Base-by-base conservation (phyloP, 2,797 vertebrate species). In the Sphenopsis melanotis region DNA sequence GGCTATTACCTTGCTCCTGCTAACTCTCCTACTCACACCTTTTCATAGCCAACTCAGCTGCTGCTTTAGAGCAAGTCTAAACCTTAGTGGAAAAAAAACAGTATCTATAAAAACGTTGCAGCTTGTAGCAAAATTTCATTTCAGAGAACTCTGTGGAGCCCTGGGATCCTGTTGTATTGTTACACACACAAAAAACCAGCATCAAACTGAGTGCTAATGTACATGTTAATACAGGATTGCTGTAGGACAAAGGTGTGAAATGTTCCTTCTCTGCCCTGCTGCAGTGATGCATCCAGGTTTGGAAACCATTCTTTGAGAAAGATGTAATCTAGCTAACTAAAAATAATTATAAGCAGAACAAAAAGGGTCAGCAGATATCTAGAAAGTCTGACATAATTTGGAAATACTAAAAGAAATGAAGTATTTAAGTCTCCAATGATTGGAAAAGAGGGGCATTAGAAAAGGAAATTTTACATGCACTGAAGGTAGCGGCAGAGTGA, bases 391-490 rank as follows among this genome's bases (percentile, higher is more conserved):
- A 41, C 30, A 87, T 87, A 36, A 65, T 72, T 89, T 65, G 21
- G 63, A 65, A 82, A 72, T 17, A 30, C 21, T 57, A 36, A 79
- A 83, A 84, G 24, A 87, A 76, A 84, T 65, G 0, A 44, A 27
- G 42, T 30, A n/a, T 78, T 52, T 68, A 69, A 75, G 36, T 17
- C 30, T 23, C 30, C 32, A 85, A 12, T 29, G 12, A 55, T 2
- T 66, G 47, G 79, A 84, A 89, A 91, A 70, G 23, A 84, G 23
- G 52, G 10, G 30, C 87, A 87, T 44, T n/a, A 75, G 63, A 84
- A 71, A 12, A 92, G n/a, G 11, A 74, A 37, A 64, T 83, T 85
- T 88, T 56, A 42, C 22, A 41, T 11, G 12, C 5, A 4, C 29
- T 70, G 49, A 77, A 74, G 41, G 41, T 64, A 91, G 44, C 0